phyloP scores from a whole-genome alignment of 2,888 invertebrate species.

The Antitype chi region DNA sequence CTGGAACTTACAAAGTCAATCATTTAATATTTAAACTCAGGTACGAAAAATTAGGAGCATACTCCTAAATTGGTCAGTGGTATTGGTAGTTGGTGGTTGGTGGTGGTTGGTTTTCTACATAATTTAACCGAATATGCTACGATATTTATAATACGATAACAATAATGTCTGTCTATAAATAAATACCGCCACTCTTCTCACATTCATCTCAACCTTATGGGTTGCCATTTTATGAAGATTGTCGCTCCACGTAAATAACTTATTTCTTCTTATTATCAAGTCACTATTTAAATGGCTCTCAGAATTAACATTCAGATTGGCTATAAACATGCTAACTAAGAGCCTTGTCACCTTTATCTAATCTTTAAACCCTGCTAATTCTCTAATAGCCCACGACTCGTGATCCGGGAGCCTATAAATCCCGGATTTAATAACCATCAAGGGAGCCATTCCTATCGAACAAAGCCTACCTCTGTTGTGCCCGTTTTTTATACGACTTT shows the following conservation, averaged over 20 bases:
- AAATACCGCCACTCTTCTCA: too few relatives aligned
- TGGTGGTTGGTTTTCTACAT: too few relatives aligned
- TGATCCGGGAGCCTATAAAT: conserved; percentile 72
- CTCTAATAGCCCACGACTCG: conserved; percentile 70
- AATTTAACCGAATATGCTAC: too few relatives aligned
- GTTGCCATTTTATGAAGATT: neutral
- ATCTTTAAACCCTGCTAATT: conserved; percentile 69
- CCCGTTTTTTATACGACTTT: conserved; percentile 10
- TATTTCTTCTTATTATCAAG: conserved; percentile 7
- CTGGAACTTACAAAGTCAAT: too few relatives aligned
- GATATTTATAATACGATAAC: too few relatives aligned
- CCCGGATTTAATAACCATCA: conserved; percentile 77
- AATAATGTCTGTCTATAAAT: too few relatives aligned
- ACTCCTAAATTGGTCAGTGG: too few relatives aligned
- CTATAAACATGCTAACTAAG: conserved; percentile 48
- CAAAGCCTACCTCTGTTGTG: conserved; percentile 61
- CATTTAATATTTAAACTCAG: too few relatives aligned
- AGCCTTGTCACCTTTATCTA: conserved; percentile 41
- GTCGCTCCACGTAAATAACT: neutral
- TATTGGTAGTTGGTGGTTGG: too few relatives aligned
- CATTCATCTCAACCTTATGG: neutral
- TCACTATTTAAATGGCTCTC: conserved; percentile 1
- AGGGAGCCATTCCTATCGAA: conserved; percentile 71
- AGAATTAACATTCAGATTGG: conserved; percentile 30
- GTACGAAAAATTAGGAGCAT: too few relatives aligned